phyloP scores from a whole-genome alignment of 2,888 invertebrate genomes.

The Drosophila austrosaltans region DNA sequence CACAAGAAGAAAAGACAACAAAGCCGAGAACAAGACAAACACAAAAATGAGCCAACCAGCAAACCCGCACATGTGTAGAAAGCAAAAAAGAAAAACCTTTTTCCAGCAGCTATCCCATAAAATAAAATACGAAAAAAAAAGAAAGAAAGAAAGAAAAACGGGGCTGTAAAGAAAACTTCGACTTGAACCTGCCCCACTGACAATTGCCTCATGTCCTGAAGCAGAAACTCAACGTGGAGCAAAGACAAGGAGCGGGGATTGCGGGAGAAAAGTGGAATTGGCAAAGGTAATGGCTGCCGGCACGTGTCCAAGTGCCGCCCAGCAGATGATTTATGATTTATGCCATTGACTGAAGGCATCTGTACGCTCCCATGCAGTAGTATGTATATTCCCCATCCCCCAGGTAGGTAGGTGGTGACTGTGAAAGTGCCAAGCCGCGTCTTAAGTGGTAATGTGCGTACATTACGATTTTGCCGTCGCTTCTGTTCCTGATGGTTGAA shows the following conservation, averaged over 20 bases:
- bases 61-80: constrained; percentile 48
- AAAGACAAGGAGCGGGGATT: not conserved
- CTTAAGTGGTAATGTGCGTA: constrained; percentile 51
- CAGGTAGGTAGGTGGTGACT: constrained; percentile 22
- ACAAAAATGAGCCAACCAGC: constrained; percentile 1
- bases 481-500: constrained; percentile 33
- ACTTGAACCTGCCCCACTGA: constrained; percentile 76
- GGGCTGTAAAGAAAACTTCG: constrained; percentile 41
- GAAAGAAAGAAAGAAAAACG: constrained; percentile 30
- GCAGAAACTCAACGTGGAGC: not conserved
- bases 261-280: not conserved
- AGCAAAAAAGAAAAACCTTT: constrained; percentile 16
- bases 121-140: constrained; percentile 38
- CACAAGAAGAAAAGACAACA: constrained; percentile 21
- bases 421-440: constrained; percentile 27
- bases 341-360: constrained; percentile 71
- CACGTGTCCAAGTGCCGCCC: constrained; percentile 74
- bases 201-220: constrained; percentile 69
- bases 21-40: constrained; percentile 22
- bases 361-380: constrained; percentile 19
- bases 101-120: constrained; percentile 43
- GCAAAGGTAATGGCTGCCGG: constrained; percentile 62
- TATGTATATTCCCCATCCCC: constrained; percentile 30
- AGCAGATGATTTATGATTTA: constrained; percentile 70
- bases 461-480: constrained; percentile 34